These are phyloP conservation scores for Drosophila longiperda DNA, from an alignment of 2,888 invertebrate genomes.

Conservation along the genomic window DNA sequence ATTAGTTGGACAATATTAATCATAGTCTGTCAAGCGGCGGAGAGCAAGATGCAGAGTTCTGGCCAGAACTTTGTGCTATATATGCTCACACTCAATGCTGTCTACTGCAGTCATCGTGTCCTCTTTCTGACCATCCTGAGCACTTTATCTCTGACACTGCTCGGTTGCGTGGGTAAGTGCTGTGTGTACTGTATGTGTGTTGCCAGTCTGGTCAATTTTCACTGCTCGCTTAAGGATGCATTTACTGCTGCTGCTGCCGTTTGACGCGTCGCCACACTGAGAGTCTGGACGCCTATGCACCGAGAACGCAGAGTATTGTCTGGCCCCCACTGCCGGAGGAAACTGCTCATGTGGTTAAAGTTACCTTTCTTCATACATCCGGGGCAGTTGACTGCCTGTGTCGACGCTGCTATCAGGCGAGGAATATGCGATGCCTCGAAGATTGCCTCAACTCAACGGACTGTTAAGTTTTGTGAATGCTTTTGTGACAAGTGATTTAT, in stretches of 20 bases:
- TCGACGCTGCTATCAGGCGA: conserved; percentile 34
- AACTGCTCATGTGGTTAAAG: conserved; percentile 53
- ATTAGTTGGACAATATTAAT: conserved; percentile 45
- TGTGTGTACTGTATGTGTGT: neutral
- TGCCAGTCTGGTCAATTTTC: neutral
- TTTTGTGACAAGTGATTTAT: neutral
- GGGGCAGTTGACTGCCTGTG: conserved; percentile 48
- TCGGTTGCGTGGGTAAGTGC: conserved; percentile 60
- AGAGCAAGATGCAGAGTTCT: conserved; percentile 14
- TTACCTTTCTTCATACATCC: conserved; percentile 60
- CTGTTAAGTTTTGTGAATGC: conserved; percentile 24
- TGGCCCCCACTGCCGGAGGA: conserved; percentile 62
- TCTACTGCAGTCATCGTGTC: conserved; percentile 32
- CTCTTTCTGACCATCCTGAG: conserved; percentile 40
- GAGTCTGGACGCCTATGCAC: conserved; percentile 60
- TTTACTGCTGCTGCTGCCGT: conserved; percentile 45
- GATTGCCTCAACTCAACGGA: conserved; percentile 40
- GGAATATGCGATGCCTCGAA: conserved; percentile 26
- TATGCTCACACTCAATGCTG: conserved; percentile 10
- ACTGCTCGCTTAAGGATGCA: conserved; percentile 40
- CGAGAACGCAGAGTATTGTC: conserved; percentile 68
- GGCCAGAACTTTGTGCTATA: conserved; percentile 15
- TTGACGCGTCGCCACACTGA: conserved; percentile 10
- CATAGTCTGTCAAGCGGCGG: conserved; percentile 44
- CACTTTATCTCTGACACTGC: conserved; percentile 24